These are phyloP conservation scores for Hylia prasina DNA, from an alignment of 2,113 vertebrate species.

Conservation along the genomic window DNA sequence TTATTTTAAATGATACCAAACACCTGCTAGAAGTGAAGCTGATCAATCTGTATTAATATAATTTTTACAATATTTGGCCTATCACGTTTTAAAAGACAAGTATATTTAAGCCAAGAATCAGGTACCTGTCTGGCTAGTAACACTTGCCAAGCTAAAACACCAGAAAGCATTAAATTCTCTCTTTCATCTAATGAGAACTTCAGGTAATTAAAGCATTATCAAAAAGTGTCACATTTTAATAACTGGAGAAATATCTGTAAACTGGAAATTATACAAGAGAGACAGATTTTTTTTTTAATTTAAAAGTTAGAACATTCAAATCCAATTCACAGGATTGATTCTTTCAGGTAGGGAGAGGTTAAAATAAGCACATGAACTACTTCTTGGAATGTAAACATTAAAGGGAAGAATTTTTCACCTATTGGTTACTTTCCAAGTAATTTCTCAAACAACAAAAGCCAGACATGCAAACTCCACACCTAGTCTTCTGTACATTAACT, in stretches of 20 bases:
- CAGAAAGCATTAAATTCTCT: neutral
- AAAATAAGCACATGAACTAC: neutral
- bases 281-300: neutral
- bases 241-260: neutral
- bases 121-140: neutral
- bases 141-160: neutral
- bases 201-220: neutral
- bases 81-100: neutral
- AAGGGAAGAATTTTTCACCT: neutral
- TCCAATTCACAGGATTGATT: neutral
- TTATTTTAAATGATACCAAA: neutral
- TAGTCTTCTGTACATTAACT: neutral
- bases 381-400: neutral
- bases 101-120: neutral
- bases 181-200: neutral
- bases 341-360: neutral
- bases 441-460: neutral
- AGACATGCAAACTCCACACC: neutral
- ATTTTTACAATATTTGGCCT: neutral
- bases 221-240: neutral
- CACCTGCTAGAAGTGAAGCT: neutral
- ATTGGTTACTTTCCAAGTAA: neutral
- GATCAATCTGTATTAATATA: neutral
- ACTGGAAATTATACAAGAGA: neutral
- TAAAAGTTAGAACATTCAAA: neutral